Evolutionary conservation across 2,113 vertebrate genomes (phyloP).

Genomic region (Falco punctatus): DNA sequence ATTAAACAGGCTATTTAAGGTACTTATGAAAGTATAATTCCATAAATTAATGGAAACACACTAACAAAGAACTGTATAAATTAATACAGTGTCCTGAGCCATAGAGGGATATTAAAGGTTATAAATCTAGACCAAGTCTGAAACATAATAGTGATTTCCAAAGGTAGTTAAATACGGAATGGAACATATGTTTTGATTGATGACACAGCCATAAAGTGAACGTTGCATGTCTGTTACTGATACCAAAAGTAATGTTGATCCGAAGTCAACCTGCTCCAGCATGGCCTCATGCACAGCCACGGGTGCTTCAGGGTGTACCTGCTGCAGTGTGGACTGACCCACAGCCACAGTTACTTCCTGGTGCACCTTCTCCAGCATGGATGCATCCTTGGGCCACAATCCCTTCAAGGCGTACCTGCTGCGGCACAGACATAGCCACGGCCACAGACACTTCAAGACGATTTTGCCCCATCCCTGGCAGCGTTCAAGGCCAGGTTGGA

Average conservation of each 20-base stretch:
- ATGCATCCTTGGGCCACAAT: too few relatives aligned
- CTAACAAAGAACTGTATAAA: slow-evolving; percentile 23
- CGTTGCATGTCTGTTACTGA: neutral
- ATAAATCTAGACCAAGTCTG: neutral
- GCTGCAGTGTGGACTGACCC: too few relatives aligned
- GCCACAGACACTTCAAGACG: too few relatives aligned
- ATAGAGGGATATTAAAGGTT: neutral
- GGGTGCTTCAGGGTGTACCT: too few relatives aligned
- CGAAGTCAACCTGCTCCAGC: too few relatives aligned
- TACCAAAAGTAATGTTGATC: neutral
- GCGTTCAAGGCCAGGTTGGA: too few relatives aligned
- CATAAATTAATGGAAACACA: neutral
- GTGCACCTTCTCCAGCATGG: too few relatives aligned
- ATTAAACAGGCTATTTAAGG: slow-evolving; percentile 9
- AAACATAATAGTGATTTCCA: neutral
- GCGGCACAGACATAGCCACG: too few relatives aligned
- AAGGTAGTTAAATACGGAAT: neutral
- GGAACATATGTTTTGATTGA: neutral
- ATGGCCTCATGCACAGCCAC: too few relatives aligned
- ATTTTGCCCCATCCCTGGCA: too few relatives aligned
- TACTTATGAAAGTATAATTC: neutral
- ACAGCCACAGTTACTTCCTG: too few relatives aligned
- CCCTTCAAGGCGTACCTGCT: too few relatives aligned
- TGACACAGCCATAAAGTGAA: neutral
- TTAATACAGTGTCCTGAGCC: neutral